A percentile compares a stretch with the other conserved stretches of the same genome.
phyloP scores from a whole-genome alignment of 1,140 invertebrate genomes.

The Solenopsis fugax region DNA sequence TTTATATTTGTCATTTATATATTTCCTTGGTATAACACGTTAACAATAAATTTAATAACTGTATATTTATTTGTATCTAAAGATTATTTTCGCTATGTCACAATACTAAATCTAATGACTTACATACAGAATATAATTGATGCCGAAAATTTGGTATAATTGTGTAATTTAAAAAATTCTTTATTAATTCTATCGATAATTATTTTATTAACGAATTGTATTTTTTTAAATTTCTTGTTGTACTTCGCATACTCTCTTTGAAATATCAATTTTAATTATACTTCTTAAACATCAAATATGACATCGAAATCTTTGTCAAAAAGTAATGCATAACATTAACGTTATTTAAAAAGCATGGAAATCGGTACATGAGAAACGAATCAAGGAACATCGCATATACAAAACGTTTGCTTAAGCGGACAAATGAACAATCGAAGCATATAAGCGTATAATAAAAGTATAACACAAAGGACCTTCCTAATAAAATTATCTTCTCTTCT shows the following conservation, averaged over 20 bases:
- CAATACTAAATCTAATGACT: neutral
- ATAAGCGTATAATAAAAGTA: neutral
- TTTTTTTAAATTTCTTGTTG: neutral
- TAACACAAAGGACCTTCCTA: constrained; percentile 18
- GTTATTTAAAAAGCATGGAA: constrained; percentile 23
- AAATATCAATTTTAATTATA: constrained; percentile 13
- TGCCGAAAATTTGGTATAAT: neutral
- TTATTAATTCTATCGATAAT: constrained; percentile 22
- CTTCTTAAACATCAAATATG: constrained; percentile 20
- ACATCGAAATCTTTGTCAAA: neutral
- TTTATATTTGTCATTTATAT: neutral
- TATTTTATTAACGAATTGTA: neutral
- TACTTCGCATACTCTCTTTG: neutral
- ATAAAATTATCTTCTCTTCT: constrained; percentile 30
- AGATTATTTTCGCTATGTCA: neutral
- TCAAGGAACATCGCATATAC: neutral
- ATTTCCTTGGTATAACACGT: neutral
- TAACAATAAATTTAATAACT: neutral
- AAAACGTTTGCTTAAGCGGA: neutral
- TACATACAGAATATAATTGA: neutral
- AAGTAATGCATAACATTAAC: constrained; percentile 36
- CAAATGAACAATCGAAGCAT: neutral
- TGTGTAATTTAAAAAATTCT: neutral
- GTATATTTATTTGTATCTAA: neutral
- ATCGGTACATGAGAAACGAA: neutral